Evolutionary conservation across 1,140 invertebrate species (phyloP).

Genomic region (silkworm (Bombyx mori)): ASM3026992v2 NC_085129.1:12958001-12958500

Average conservation of each 20-base stretch:
- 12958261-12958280: background rate
- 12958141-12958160: conserved; percentile 54
- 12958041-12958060: conserved; percentile 55
- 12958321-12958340: too few species aligned
- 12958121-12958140: conserved; percentile 54
- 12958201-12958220: conserved; percentile 35
- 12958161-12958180: conserved; percentile 58
- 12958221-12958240: conserved; percentile 28
- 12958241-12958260: conserved; percentile 43
- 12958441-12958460: too few species aligned
- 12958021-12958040: conserved; percentile 60
- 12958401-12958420: too few species aligned
- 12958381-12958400: too few species aligned
- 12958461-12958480: too few species aligned
- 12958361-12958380: too few species aligned
- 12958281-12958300: too few species aligned
- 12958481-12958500: too few species aligned
- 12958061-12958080: conserved; percentile 55
- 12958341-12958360: too few species aligned
- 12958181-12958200: conserved; percentile 50
- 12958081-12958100: conserved; percentile 49
- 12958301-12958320: too few species aligned
- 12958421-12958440: too few species aligned
- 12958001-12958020: conserved; percentile 47
- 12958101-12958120: conserved; percentile 44